phyloP scores from a whole-genome alignment of 2,797 vertebrate genomes.

The Natrix natrix region DNA sequence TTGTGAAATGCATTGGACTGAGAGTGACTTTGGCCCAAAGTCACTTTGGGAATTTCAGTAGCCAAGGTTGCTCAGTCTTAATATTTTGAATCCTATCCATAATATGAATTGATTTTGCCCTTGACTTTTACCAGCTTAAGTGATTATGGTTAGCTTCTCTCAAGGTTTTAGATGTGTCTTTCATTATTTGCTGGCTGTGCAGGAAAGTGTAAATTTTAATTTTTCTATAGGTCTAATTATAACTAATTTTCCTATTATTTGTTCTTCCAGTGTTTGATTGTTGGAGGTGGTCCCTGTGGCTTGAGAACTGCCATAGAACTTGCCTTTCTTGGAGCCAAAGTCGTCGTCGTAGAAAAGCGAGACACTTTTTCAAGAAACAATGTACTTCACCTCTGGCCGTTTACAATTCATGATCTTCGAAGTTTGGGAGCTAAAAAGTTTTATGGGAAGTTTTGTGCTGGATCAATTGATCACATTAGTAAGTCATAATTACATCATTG shows the following conservation, averaged over 20 bases:
- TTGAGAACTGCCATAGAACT: conserved; percentile 94
- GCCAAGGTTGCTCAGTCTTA: background rate
- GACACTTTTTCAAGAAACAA: conserved; percentile 97
- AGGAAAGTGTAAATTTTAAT: background rate
- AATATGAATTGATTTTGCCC: background rate
- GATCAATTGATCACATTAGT: conserved; percentile 98
- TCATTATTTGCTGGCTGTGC: background rate
- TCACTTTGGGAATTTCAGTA: background rate
- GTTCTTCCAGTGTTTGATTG: conserved; percentile 85
- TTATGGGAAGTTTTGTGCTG: conserved; percentile 96
- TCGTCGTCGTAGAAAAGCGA: conserved; percentile 93
- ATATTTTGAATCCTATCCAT: background rate
- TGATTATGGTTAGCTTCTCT: background rate
- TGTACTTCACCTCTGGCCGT: conserved; percentile 96
- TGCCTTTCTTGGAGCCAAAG: conserved; percentile 91
- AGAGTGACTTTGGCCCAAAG: background rate
- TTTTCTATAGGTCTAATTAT: background rate
- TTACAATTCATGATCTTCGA: conserved; percentile 94
- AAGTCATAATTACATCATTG: conserved; percentile 65
- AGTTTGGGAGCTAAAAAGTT: conserved; percentile 96
- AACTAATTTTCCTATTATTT: conserved; percentile 3
- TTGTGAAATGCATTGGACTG: background rate
- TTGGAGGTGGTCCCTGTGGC: conserved; percentile 95
- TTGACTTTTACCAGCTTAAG: background rate
- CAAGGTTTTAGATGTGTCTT: background rate